phyloP scores from a whole-genome alignment of 1,140 invertebrate species.

The Lepidurus arcticus region DNA sequence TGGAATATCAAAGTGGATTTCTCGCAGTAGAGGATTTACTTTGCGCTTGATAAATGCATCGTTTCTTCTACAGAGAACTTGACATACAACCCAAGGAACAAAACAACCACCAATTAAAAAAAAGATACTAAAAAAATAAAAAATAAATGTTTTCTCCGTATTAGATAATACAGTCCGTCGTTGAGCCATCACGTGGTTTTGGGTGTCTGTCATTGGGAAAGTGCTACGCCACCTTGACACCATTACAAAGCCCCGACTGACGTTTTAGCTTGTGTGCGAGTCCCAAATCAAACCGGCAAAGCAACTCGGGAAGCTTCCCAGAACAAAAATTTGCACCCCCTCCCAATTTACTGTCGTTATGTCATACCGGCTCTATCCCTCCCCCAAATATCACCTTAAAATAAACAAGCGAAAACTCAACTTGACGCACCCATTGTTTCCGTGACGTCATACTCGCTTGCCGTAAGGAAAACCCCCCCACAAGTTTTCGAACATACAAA shows the following conservation, averaged over 20 bases:
- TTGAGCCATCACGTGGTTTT: conserved; percentile 18
- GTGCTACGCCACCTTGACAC: conserved; percentile 20
- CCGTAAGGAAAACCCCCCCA: too few relatives aligned
- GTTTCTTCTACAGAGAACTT: background rate
- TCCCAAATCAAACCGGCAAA: background rate
- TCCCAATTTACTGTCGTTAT: too few relatives aligned
- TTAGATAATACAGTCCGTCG: background rate
- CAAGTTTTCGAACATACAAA: too few relatives aligned
- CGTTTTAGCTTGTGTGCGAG: background rate
- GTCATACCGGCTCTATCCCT: too few relatives aligned
- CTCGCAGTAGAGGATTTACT: too few relatives aligned
- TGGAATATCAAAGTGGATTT: too few relatives aligned
- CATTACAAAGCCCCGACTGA: background rate
- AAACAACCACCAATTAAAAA: background rate
- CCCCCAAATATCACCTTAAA: too few relatives aligned
- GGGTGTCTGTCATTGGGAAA: conserved; percentile 5
- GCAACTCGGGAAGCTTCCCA: too few relatives aligned
- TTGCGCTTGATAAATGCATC: background rate
- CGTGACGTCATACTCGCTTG: too few relatives aligned
- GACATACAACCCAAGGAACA: background rate
- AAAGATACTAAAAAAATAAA: background rate
- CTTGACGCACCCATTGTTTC: too few relatives aligned
- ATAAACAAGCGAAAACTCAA: too few relatives aligned
- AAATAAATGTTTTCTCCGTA: background rate
- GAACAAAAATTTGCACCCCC: too few relatives aligned